Evolutionary conservation across 2,888 invertebrate genomes (phyloP).

Genomic region (Melanostoma scalare): DNA sequence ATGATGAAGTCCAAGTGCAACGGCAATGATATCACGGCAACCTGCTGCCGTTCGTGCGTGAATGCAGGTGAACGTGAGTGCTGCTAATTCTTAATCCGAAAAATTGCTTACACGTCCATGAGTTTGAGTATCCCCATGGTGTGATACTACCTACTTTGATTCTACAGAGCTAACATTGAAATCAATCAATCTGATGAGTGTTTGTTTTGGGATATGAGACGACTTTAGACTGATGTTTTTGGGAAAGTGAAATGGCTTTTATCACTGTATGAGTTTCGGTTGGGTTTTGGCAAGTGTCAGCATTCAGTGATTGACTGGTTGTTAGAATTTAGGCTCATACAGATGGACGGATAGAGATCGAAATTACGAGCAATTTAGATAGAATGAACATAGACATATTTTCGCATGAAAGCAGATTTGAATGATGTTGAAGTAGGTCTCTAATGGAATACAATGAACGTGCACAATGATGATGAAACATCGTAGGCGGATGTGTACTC

Average conservation of each 20-base stretch:
- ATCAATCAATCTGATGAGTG: conserved; percentile 38
- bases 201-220: background rate
- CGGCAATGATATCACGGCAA: conserved; percentile 13
- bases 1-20: conserved; percentile 16
- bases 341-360: background rate
- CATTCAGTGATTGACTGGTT: conserved; percentile 54
- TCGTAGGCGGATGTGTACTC: conserved; percentile 1
- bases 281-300: conserved; percentile 63
- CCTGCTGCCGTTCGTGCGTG: background rate
- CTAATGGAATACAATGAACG: background rate
- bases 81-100: conserved; percentile 35
- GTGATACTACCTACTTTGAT: conserved; percentile 8
- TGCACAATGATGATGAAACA: conserved; percentile 3
- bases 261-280: conserved; percentile 10
- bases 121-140: background rate
- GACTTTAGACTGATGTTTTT: background rate
- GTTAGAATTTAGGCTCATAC: conserved; percentile 19
- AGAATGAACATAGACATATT: background rate
- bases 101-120: conserved; percentile 20
- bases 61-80: conserved; percentile 21
- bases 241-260: conserved; percentile 11
- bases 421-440: background rate
- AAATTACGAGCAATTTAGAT: conserved; percentile 27
- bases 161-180: conserved; percentile 35
- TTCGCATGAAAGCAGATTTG: conserved; percentile 10